A percentile compares a stretch with the other conserved stretches of the same genome.
phyloP scores from a whole-genome alignment of 1,140 invertebrate genomes.

The Magallana angulata region DNA sequence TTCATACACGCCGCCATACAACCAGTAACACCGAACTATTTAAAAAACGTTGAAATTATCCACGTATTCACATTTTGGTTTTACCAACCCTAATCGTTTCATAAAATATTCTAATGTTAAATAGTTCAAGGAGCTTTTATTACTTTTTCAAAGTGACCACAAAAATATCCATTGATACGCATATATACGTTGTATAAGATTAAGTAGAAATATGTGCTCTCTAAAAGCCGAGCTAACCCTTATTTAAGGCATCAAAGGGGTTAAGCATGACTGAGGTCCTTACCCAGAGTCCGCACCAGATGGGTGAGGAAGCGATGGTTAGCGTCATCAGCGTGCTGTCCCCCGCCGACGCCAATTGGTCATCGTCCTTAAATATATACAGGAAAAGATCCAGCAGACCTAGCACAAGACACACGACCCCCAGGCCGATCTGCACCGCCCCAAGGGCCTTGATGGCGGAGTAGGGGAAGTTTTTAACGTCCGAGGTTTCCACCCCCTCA shows the following conservation, averaged over 20 bases:
- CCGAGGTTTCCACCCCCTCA: slow-evolving; percentile 61
- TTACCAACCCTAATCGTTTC: too few relatives aligned
- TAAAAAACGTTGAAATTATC: not conserved
- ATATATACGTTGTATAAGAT: too few relatives aligned
- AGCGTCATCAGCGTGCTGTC: slow-evolving; percentile 45
- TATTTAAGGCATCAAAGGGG: too few relatives aligned
- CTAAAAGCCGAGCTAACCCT: too few relatives aligned
- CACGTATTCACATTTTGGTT: too few relatives aligned
- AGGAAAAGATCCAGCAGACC: slow-evolving; percentile 57
- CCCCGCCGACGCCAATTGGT: not conserved
- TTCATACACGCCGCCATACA: slow-evolving; percentile 61
- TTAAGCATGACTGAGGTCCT: not conserved
- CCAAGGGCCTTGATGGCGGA: slow-evolving; percentile 63
- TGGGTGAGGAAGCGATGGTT: slow-evolving; percentile 55
- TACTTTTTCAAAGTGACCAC: too few relatives aligned
- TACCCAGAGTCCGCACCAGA: slow-evolving; percentile 69
- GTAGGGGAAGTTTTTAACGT: slow-evolving; percentile 57
- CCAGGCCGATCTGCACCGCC: slow-evolving; percentile 59
- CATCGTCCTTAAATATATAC: slow-evolving; percentile 51
- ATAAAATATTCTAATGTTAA: too few relatives aligned
- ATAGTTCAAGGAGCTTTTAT: too few relatives aligned
- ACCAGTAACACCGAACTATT: slow-evolving; percentile 57
- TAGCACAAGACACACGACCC: slow-evolving; percentile 52
- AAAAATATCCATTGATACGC: too few relatives aligned
- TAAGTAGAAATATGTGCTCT: too few relatives aligned